Percentiles rank a stretch among this genome's conserved stretches.
Conservation (phyloP, 2,888 invertebrate species). For the Parascotia fuliginaria region DNA sequence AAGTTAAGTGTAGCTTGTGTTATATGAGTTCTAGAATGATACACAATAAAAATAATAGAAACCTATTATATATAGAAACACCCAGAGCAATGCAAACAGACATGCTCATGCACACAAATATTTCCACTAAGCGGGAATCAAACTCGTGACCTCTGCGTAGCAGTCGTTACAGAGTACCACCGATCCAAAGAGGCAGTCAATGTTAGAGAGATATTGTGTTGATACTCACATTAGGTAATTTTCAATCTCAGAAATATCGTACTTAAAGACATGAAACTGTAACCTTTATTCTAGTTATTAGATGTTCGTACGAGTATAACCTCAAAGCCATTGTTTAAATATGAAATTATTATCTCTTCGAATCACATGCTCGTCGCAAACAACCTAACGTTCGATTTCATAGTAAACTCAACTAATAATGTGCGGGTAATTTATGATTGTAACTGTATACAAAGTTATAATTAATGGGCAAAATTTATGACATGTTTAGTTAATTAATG, state of each 20-base stretch:
- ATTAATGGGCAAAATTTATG: background rate
- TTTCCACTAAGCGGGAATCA: too few relatives aligned
- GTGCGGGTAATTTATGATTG: background rate
- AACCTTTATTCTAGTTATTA: slow-evolving; percentile 35
- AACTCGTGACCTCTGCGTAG: too few relatives aligned
- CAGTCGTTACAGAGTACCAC: too few relatives aligned
- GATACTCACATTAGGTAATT: background rate
- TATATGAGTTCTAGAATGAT: too few relatives aligned
- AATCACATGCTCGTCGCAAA: slow-evolving; percentile 28
- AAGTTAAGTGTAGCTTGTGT: too few relatives aligned
- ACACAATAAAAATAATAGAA: too few relatives aligned
- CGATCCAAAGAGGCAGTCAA: too few relatives aligned
- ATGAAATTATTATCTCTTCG: slow-evolving; percentile 38
- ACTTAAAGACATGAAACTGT: slow-evolving; percentile 10
- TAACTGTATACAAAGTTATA: background rate
- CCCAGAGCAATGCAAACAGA: too few relatives aligned
- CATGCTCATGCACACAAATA: too few relatives aligned
- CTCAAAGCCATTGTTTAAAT: slow-evolving; percentile 20
- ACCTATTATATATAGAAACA: too few relatives aligned
- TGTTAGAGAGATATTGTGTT: too few relatives aligned
- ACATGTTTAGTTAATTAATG: background rate
- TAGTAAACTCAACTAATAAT: slow-evolving; percentile 15
- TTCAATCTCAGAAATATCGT: background rate
- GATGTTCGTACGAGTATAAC: slow-evolving; percentile 16
- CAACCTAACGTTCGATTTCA: slow-evolving; percentile 24